These are phyloP conservation scores for Cyclargus thomasi DNA, from an alignment of 1,140 invertebrate genomes.

Conservation along the genomic window DNA sequence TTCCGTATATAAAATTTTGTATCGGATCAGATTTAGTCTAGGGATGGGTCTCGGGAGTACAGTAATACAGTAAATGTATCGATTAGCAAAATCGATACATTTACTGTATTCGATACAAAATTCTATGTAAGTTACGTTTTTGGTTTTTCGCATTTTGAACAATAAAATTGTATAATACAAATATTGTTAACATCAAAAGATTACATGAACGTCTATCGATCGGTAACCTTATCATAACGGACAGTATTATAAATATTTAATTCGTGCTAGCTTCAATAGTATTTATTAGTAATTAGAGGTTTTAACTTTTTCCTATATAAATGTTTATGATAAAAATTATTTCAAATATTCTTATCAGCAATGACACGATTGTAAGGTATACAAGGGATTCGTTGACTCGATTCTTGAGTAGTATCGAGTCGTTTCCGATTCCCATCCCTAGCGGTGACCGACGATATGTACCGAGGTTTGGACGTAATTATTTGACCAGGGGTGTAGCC, in stretches of 20 bases:
- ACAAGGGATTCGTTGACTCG: background rate
- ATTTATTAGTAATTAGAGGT: background rate
- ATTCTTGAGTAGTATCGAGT: background rate
- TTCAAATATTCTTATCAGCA: no score
- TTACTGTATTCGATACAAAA: slow-evolving; percentile 24
- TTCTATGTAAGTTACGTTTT: background rate
- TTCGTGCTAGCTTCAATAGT: background rate
- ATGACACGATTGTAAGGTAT: no score
- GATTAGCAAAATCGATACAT: slow-evolving; percentile 44
- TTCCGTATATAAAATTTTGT: slow-evolving; percentile 72
- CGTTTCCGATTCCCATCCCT: background rate
- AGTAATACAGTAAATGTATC: no score
- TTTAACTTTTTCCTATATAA: background rate
- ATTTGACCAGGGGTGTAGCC: slow-evolving; percentile 73
- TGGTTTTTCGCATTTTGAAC: background rate
- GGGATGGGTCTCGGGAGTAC: background rate
- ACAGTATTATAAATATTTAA: background rate
- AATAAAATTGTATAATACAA: background rate
- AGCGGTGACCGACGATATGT: background rate
- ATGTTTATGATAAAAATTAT: no score
- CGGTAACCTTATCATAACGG: background rate
- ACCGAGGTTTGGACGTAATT: slow-evolving; percentile 53
- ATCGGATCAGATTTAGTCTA: slow-evolving; percentile 56
- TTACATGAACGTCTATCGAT: background rate
- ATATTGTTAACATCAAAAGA: background rate